Percentiles rank a stretch among this genome's conserved stretches.
phyloP scores from a whole-genome alignment of 2,113 vertebrate species.

The Seriola rivoliana region DNA sequence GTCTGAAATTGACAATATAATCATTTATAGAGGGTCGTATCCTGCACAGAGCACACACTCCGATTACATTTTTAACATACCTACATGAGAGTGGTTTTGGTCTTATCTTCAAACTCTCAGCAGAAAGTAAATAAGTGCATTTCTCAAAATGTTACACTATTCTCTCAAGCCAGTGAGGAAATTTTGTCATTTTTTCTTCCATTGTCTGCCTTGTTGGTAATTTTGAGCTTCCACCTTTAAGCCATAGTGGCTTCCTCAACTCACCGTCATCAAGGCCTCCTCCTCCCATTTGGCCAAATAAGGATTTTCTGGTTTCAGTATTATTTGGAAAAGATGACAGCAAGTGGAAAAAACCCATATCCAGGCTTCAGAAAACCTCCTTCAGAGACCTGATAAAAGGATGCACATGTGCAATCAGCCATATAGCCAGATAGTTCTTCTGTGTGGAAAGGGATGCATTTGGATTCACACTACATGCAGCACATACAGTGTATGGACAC shows the following conservation, averaged over 20 bases:
- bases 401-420: constrained; percentile 43
- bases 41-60: too few species aligned
- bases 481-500: neutral
- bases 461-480: constrained; percentile 7
- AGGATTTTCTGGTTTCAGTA: constrained; percentile 25
- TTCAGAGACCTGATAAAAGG: constrained; percentile 30
- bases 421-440: neutral
- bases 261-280: neutral
- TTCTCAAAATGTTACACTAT: neutral
- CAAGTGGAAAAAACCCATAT: constrained; percentile 19
- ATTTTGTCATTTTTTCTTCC: neutral
- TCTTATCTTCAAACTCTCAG: neutral
- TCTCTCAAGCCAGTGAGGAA: neutral
- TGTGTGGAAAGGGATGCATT: constrained; percentile 2
- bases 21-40: neutral
- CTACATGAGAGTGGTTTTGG: neutral
- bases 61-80: neutral
- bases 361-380: constrained; percentile 7
- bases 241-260: neutral
- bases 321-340: constrained; percentile 42
- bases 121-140: neutral
- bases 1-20: neutral
- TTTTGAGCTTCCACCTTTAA: constrained; percentile 16
- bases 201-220: neutral
- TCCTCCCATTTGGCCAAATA: neutral